Evolutionary conservation across 1,140 invertebrate species (phyloP), one percentile per base, ranked within the genome.

Genomic region (Microplitis mediator): DNA sequence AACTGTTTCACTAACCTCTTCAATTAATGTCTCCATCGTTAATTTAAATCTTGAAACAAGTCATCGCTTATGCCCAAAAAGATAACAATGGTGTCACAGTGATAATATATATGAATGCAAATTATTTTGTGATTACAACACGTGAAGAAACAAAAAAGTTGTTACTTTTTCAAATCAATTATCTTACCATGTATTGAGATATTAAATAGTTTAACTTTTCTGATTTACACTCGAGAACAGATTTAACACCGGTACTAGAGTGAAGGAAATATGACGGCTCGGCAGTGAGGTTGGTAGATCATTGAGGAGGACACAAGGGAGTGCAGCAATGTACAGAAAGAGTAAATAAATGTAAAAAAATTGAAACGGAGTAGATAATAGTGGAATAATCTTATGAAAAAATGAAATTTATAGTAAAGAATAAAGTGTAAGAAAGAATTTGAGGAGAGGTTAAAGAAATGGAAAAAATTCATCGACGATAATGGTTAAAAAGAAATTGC

Each of bases 1-100:
- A 0, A 13, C 9, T n/a, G 35, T 51, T 51, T 13, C 67, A 74
- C 67, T 70, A 69, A 74, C 72, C 67, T 74, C 67, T 36, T 66
- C 62, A 69, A 62, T 31, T 45, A 63, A 11, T 63, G 6, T 13
- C 23, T 63, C 45, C 50, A 63, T 45, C 13, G 5, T 71, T 23
- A 1, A 31, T 63, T 23, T 32, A n/a, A 50, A 39, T 9, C 32
- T n/a, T 45, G 34, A 23, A n/a, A 52, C 23, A 35, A 23, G 4
- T n/a, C 36, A 63, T 32, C n/a, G 32, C 9, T 39, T 39, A 45
- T 6, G 39, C 6, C 11, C 11, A 11, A 6, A 6, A 45, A 45
- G 11, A 6, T 45, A 45, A 45, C 11, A 45, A 9, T 45, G 2
- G 39, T 45, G 11, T 45, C 39, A 45, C 39, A 45, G 11, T 45